Evolutionary conservation across 1,140 invertebrate species (phyloP).

Genomic region (Drosophila malerkotliana): DNA sequence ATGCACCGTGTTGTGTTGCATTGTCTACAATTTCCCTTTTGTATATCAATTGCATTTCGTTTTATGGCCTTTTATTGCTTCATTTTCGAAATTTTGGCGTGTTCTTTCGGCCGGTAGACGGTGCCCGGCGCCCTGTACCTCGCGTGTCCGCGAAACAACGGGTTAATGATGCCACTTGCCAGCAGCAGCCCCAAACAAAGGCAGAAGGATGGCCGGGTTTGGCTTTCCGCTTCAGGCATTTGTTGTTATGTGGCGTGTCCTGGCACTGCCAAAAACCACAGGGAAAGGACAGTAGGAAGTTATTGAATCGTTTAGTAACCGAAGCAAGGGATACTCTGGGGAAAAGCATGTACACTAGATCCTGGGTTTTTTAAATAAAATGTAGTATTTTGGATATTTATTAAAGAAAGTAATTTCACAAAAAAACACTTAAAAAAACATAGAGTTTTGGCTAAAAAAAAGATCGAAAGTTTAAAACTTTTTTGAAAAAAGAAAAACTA

Average conservation of each 20-base stretch:
- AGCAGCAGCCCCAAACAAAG: slow-evolving; percentile 39
- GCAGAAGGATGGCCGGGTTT: slow-evolving; percentile 32
- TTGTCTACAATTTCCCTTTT: slow-evolving; percentile 72
- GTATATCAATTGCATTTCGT: slow-evolving; percentile 77
- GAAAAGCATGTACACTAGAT: neutral
- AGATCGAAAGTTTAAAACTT: too few species aligned
- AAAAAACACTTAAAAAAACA: too few species aligned
- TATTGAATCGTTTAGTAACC: neutral
- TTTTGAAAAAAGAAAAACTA: too few species aligned
- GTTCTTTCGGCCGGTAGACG: neutral
- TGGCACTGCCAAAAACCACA: slow-evolving; percentile 76
- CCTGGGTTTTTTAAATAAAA: too few species aligned
- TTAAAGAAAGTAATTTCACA: too few species aligned
- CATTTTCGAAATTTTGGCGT: slow-evolving; percentile 48
- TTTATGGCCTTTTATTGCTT: slow-evolving; percentile 57
- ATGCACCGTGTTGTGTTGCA: slow-evolving; percentile 18
- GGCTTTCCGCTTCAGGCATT: slow-evolving; percentile 60
- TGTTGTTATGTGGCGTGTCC: slow-evolving; percentile 51
- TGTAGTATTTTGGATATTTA: too few species aligned
- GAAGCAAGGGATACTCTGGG: neutral
- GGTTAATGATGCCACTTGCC: slow-evolving; percentile 61
- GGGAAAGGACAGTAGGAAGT: slow-evolving; percentile 13
- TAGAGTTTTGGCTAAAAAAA: too few species aligned
- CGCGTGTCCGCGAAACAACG: slow-evolving; percentile 49
- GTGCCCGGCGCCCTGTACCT: slow-evolving; percentile 12